phyloP scores from a whole-genome alignment of 2,797 vertebrate genomes.

The Notoglanidium macrostoma region DNA sequence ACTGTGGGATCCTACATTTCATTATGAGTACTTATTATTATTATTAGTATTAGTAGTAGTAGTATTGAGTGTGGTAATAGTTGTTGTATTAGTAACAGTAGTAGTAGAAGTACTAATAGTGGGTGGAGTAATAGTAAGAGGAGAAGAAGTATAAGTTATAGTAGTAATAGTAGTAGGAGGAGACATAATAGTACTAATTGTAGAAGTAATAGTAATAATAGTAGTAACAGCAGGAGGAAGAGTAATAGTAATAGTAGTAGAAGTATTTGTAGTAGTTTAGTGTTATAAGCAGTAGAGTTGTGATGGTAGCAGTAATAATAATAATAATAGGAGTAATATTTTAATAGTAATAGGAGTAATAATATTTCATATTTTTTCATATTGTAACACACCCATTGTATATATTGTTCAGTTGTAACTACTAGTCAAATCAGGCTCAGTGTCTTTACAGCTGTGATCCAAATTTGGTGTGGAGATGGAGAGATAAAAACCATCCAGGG shows the following conservation, averaged over 20 bases:
- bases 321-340: no score
- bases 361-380: no score
- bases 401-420: neutral
- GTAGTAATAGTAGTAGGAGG: neutral
- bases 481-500: conserved; percentile 25
- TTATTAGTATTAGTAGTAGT: neutral
- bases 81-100: neutral
- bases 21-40: neutral
- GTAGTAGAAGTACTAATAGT: neutral
- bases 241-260: neutral
- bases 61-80: neutral
- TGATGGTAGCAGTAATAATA: neutral
- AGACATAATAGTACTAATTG: neutral
- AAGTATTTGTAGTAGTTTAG: neutral
- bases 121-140: neutral
- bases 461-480: conserved; percentile 77
- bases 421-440: conserved; percentile 78
- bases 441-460: conserved; percentile 81
- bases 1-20: neutral
- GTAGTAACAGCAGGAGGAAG: neutral
- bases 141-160: neutral
- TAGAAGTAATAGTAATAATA: neutral
- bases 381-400: neutral
- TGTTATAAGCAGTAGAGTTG: neutral
- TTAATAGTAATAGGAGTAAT: conserved; percentile 37